Evolutionary conservation across 2,888 invertebrate genomes (phyloP), one percentile per base, ranked within the genome.

Genomic region (Tenthredo distinguenda): DNA sequence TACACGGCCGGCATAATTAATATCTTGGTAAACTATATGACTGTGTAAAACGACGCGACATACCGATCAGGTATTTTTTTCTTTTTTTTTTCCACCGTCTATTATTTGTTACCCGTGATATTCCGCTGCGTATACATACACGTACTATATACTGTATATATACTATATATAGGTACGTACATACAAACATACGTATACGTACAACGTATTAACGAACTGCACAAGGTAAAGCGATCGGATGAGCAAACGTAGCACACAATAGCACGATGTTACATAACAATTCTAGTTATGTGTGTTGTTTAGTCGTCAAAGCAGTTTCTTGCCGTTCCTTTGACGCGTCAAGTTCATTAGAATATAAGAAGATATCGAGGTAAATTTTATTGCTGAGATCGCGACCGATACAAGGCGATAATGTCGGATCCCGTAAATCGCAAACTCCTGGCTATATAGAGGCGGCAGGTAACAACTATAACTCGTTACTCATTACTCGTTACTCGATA

Each of bases 151-250:
- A 15, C 26, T 26, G 10, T n/a, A 18, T 55, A 18, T 55, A 55
- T 2, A 26, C 26, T 26, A 26, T 26, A 26, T 26, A 26, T 26
- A 26, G 26, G 26, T 26, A 26, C 1, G 18, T 55, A 55, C 2
- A 47, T n/a, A 21, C 26, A 26, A 26, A 26, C 76, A 37, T 47
- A 12, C 47, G 10, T 43, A 43, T 43, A 21, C 76, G n/a, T 47
- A 26, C 1, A n/a, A 50, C 9, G 55, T 55, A 77, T 77, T 12
- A 50, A n/a, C 55, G 55, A 21, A 34, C 26, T 26, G 34, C 55
- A 77, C 77, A 77, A 77, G 77, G 77, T 55, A 77, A 77, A 34
- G n/a, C 55, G 77, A 77, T 77, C 77, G 50, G 77, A 77, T 55
- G 12, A 47, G 55, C 55, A 77, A 77, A 77, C 55, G 47, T 50